Base-by-base conservation (phyloP, 1,140 invertebrate genomes). In the Xylocopa sonorina region DNA sequence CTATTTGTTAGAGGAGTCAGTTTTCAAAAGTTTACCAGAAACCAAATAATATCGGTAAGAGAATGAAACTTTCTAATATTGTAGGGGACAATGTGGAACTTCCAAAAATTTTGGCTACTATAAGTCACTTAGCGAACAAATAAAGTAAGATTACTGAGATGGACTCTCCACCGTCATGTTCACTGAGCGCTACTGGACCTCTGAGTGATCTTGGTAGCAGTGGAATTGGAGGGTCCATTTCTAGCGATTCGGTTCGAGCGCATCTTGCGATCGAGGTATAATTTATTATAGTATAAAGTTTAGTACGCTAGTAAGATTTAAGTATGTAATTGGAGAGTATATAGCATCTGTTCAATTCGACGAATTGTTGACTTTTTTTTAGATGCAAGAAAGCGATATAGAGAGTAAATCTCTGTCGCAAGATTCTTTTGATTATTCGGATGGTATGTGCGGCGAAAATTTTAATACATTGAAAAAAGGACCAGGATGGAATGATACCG, bases 391-490 rank as follows among this genome's bases (percentile, higher is more conserved):
- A 86, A 96, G 95, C 86, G 95, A 95, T 84, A 94, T 95, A 87
- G 95, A 95, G 82, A 94, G 93, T 67, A 94, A 94, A 86, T 94
- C 94, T 34, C 82, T 95, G 32, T 95, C 94, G 7, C 95, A 95
- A 89, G 95, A 95, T 89, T 95, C 95, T 29, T 93, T 95, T 82
- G 95, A 95, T 92, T 95, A 95, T 89, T 95, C 95, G 7, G 94
- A 95, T 84, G 93, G 95, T 1, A 96, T 96, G 94, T 96, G 95
- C 84, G 95, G 95, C 38, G 96, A 96, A 90, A 96, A 96, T 89
- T 97, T 96, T 88, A 96, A 96, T 88, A 97, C 96, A 10, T 92
- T 97, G 71, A 97, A 97, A 87, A 97, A 97, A 92, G 96, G 95
- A 34, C 95, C 96, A 29, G 93, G 93, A 58, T 94, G 94, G 93